Conservation (phyloP, 2,888 invertebrate species). For the Tenthredo mesomela region DNA sequence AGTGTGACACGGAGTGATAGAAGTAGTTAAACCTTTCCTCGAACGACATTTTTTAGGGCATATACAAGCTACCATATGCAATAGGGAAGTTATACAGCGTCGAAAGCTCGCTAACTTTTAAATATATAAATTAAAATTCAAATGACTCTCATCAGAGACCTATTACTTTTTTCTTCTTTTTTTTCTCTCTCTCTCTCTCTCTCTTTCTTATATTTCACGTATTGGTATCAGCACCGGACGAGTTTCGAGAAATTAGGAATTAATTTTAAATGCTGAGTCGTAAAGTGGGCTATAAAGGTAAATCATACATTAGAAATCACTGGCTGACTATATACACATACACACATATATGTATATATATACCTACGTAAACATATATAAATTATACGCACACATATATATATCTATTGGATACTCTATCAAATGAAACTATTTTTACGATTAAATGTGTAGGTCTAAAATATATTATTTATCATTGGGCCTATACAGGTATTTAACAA, state of each 20-base stretch:
- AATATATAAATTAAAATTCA: slow-evolving; percentile 40
- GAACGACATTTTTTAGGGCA: slow-evolving; percentile 37
- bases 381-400: not conserved
- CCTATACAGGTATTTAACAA: not conserved
- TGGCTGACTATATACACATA: not conserved
- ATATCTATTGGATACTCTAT: not conserved
- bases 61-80: not conserved
- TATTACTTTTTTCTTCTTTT: not conserved
- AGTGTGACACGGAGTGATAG: not conserved
- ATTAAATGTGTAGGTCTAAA: not conserved
- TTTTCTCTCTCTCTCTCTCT: not conserved
- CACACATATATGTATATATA: not conserved
- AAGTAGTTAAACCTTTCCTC: slow-evolving; percentile 10
- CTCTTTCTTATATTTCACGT: not conserved
- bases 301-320: slow-evolving; percentile 34
- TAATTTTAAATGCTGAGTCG: slow-evolving; percentile 14
- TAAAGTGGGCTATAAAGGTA: slow-evolving; percentile 48
- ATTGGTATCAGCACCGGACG: slow-evolving; percentile 22
- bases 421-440: slow-evolving; percentile 29
- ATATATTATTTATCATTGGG: not conserved
- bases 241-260: slow-evolving; percentile 35
- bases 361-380: not conserved
- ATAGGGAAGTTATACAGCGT: not conserved
- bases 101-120: slow-evolving; percentile 17
- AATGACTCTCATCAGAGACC: slow-evolving; percentile 33